Conservation (phyloP, 2,113 vertebrate genomes). For the Proteles cristata region DNA sequence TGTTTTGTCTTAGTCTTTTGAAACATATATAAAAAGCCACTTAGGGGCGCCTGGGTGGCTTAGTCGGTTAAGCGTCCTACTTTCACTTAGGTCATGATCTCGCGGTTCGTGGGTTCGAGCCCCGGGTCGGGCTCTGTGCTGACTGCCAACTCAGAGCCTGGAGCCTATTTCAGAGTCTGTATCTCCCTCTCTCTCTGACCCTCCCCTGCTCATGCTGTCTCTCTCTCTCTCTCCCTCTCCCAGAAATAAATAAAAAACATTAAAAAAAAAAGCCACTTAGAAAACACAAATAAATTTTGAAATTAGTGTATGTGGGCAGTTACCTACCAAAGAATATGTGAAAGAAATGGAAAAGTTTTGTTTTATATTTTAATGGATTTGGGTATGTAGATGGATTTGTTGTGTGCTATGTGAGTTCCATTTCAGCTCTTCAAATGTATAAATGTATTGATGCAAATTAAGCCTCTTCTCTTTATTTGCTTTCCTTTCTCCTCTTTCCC, state of each 20-base stretch:
- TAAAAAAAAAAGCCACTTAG: neutral
- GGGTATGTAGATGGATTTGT: neutral
- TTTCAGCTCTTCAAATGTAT: neutral
- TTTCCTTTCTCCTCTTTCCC: neutral
- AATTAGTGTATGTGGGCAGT: neutral
- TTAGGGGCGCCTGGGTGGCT: too few relatives aligned
- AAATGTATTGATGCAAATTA: neutral
- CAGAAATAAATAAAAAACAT: too few relatives aligned
- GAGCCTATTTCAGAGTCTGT: too few relatives aligned
- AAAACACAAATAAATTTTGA: neutral
- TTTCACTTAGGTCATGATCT: too few relatives aligned
- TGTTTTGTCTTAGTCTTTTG: neutral
- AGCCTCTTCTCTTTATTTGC: neutral
- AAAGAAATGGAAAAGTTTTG: neutral
- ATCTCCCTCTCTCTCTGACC: too few relatives aligned
- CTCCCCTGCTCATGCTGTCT: too few relatives aligned
- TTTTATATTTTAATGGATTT: neutral
- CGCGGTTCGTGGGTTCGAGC: too few relatives aligned
- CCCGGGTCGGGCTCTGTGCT: too few relatives aligned
- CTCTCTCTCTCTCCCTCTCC: too few relatives aligned
- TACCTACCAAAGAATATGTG: neutral
- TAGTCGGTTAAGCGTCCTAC: too few relatives aligned
- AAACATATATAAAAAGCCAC: neutral
- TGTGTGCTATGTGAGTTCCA: neutral
- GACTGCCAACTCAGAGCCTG: too few relatives aligned